These are phyloP conservation scores for Terebella lapidaria DNA, from an alignment of 2,888 invertebrate species.

Conservation along the genomic window DNA sequence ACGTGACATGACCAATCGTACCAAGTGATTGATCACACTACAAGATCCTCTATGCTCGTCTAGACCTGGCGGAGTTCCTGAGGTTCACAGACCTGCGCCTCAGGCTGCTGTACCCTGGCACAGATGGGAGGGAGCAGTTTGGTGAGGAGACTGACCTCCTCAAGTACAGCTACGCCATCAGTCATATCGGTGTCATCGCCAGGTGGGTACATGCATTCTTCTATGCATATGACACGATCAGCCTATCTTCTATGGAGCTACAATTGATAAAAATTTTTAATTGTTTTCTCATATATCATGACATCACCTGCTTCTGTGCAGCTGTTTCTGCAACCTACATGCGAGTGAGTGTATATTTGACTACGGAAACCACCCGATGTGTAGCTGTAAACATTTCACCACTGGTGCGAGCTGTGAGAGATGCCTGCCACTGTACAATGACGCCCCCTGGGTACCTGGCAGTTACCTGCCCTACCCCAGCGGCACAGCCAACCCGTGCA, in stretches of 20 bases:
- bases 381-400: conserved; percentile 92
- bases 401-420: conserved; percentile 88
- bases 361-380: conserved; percentile 56
- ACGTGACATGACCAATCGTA: no score
- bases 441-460: conserved; percentile 91
- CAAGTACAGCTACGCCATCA: conserved; percentile 34
- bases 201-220: no score
- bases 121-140: conserved; percentile 25
- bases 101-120: conserved; percentile 20
- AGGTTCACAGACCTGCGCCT: conserved; percentile 30
- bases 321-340: not conserved
- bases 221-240: no score
- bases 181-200: conserved; percentile 27
- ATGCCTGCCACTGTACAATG: conserved; percentile 91
- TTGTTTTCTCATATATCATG: no score
- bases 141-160: conserved; percentile 18
- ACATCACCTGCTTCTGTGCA: no score
- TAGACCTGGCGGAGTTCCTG: conserved; percentile 23
- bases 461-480: conserved; percentile 46
- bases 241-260: no score
- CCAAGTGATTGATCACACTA: no score
- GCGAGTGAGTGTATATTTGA: not conserved
- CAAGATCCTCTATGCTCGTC: no score
- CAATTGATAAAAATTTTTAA: no score
- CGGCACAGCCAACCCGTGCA: not conserved